phyloP scores from a whole-genome alignment of 2,113 vertebrate genomes.

The Eulemur rufifrons region DNA sequence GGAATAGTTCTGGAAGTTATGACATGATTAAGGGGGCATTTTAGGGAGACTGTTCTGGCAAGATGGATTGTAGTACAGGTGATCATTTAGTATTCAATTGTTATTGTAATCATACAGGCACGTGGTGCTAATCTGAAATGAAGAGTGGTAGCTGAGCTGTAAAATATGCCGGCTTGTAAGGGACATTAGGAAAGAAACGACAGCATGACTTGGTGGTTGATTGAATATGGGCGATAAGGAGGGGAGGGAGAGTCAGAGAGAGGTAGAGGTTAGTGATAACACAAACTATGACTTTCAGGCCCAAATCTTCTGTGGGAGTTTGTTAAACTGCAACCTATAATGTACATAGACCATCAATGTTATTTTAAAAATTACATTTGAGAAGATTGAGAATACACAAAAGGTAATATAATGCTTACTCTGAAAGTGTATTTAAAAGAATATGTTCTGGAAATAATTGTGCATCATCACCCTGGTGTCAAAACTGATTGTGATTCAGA shows the following conservation, averaged over 20 bases:
- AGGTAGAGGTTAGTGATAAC: not conserved
- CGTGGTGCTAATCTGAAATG: not conserved
- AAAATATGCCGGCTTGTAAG: not conserved
- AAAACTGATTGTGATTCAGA: not conserved
- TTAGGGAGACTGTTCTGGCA: not conserved
- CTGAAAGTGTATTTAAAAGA: slow-evolving; percentile 23
- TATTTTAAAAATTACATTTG: not conserved
- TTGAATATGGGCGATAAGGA: not conserved
- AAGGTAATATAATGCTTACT: not conserved
- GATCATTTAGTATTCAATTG: not conserved
- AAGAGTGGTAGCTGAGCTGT: not conserved
- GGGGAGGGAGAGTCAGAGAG: not conserved
- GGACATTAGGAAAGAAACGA: slow-evolving; percentile 10
- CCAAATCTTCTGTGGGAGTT: not conserved
- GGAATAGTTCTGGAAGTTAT: not conserved
- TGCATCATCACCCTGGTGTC: not conserved
- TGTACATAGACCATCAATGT: not conserved
- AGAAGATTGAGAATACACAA: not conserved
- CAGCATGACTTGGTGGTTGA: not conserved
- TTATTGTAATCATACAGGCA: not conserved
- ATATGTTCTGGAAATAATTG: not conserved
- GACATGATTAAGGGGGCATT: not conserved
- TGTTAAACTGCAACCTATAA: not conserved
- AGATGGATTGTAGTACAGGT: not conserved
- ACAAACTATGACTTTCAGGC: not conserved